Evolutionary conservation across 1,140 invertebrate genomes (phyloP), one percentile per base, ranked within the genome.

Genomic region (Neuroterus valhalla): DNA sequence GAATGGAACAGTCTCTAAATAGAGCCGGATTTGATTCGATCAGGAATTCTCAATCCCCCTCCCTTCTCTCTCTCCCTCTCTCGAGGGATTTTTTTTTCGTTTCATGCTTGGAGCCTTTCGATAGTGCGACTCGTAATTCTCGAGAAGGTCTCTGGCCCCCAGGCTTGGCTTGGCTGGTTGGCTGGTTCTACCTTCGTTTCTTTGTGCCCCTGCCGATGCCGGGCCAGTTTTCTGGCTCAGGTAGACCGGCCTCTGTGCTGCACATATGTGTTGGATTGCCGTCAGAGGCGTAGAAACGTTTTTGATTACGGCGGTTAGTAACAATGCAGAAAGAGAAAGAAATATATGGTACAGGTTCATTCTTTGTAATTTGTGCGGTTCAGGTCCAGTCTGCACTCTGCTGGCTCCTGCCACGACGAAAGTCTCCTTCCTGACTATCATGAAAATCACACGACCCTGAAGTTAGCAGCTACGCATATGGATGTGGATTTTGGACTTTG

Each of bases 181-280:
- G n/a, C n/a, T 38, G 31, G 31, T 5, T 52, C 70, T 66, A 68
- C 77, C 71, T 81, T 81, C 74, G 79, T 80, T 86, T 78, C 82
- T 82, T 86, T 82, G 77, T 81, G 81, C 72, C 68, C n/a, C n/a
- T n/a, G n/a, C n/a, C n/a, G n/a, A n/a, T 66, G 77, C 71, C 71
- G 79, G 78, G 81, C 81, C 84, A 82, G 79, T 84, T 82, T 82
- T 83, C 77, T 82, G 79, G 78, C 81, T 78, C 82, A 87, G 84
- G 82, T 86, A 85, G 67, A 62, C 74, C 62, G 68, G 66, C 52
- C 69, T 71, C 72, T 68, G 52, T 50, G 55, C 43, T 71, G 48
- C 71, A 67, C 67, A 69, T 82, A 70, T 77, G 62, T 70, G 66
- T 21, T 62, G 19, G 43, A 21, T 62, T 43, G 15, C 23, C 68